Evolutionary conservation across 2,113 vertebrate species (phyloP).

Genomic region (Callocephalon fimbriatum): DNA sequence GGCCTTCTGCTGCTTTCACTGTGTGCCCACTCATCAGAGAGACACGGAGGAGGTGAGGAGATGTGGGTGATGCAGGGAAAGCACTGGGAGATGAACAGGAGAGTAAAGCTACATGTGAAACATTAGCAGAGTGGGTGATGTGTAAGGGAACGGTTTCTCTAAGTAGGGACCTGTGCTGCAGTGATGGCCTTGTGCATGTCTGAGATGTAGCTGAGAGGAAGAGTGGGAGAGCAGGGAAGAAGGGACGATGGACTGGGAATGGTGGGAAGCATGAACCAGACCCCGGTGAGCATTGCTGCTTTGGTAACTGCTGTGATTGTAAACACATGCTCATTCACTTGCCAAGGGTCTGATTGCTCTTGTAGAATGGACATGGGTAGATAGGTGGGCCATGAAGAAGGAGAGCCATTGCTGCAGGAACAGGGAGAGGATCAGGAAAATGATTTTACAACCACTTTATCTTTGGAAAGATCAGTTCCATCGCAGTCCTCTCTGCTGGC

Average conservation of each 20-base stretch:
- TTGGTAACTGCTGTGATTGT: not conserved
- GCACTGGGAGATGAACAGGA: fast-evolving
- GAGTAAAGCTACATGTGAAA: not conserved
- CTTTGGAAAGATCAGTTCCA: not conserved
- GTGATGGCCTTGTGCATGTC: not conserved
- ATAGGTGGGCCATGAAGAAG: not conserved
- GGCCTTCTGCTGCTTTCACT: not conserved
- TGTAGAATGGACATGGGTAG: no score
- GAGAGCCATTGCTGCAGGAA: not conserved
- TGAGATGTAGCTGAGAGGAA: not conserved
- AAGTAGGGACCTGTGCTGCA: not conserved
- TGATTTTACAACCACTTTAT: not conserved
- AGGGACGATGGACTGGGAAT: not conserved
- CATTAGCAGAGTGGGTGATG: not conserved
- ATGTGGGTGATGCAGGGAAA: fast-evolving
- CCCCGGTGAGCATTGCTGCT: not conserved
- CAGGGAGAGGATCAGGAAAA: not conserved
- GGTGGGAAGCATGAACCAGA: not conserved
- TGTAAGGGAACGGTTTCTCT: not conserved
- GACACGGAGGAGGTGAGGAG: not conserved
- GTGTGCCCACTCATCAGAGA: not conserved
- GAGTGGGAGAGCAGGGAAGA: not conserved
- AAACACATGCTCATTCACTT: not conserved
- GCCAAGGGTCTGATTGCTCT: not conserved
- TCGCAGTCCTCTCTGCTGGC: not conserved